Conservation (phyloP, 64 coral and sea anemone genomes). For the Hydrozoanthus tunicans region DNA sequence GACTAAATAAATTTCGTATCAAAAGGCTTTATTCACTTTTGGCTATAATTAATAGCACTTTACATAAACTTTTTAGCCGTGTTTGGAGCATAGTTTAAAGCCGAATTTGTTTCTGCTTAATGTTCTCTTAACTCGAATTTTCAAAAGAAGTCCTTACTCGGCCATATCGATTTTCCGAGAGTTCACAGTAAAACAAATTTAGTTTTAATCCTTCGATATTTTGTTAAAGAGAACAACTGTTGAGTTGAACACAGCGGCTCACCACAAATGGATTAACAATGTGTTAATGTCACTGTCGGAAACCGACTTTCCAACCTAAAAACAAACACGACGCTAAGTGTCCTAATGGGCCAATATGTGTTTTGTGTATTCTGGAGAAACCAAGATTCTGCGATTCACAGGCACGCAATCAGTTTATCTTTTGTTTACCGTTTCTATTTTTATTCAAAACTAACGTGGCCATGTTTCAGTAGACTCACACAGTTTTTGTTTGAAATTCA, state of each 20-base stretch:
- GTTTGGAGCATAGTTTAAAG: no score
- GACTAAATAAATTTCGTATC: no score
- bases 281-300: neutral
- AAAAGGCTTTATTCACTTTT: no score
- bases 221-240: neutral
- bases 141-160: no score
- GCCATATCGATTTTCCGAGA: neutral
- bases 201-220: neutral
- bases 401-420: constrained; percentile 38
- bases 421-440: neutral
- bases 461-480: neutral
- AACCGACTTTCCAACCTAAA: constrained; percentile 10
- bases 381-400: neutral
- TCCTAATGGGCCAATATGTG: neutral
- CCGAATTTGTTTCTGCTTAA: no score
- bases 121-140: no score
- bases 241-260: neutral
- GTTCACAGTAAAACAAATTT: neutral
- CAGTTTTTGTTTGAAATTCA: neutral
- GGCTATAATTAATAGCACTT: no score
- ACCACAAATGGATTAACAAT: neutral
- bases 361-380: neutral
- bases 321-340: constrained; percentile 17
- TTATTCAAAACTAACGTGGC: neutral
- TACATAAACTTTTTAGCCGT: no score